Conservation (phyloP, 2,797 vertebrate genomes). For the Distichodus sexfasciatus region DNA sequence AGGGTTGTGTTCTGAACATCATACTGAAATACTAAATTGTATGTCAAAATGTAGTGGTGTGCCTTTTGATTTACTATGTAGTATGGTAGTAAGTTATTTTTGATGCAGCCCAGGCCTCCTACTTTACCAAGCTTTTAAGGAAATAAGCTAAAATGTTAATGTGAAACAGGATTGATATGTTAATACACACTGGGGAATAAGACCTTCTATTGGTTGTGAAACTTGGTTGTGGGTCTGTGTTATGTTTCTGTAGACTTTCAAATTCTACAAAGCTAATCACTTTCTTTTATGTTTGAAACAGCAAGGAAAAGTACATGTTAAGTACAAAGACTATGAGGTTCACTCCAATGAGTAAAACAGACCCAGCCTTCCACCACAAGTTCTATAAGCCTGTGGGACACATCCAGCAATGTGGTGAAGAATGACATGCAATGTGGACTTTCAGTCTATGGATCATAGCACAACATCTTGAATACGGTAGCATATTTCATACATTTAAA, state of each 20-base stretch:
- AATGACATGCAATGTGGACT: neutral
- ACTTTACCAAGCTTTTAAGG: neutral
- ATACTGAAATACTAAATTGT: no score
- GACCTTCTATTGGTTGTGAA: neutral
- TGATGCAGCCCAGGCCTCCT: neutral
- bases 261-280: neutral
- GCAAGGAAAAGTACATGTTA: neutral
- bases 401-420: neutral
- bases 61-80: no score
- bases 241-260: neutral
- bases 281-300: neutral
- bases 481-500: neutral
- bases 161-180: neutral
- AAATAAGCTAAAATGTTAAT: conserved; percentile 9
- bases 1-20: no score
- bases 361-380: neutral
- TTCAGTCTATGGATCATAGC: neutral
- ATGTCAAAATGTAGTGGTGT: no score
- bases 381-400: neutral
- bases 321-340: neutral
- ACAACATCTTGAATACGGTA: neutral
- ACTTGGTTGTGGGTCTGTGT: neutral
- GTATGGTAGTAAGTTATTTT: no score
- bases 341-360: neutral
- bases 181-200: neutral